Evolutionary conservation across 1,140 invertebrate species (phyloP).

Genomic region (Pseudobourletiella spinata): DNA sequence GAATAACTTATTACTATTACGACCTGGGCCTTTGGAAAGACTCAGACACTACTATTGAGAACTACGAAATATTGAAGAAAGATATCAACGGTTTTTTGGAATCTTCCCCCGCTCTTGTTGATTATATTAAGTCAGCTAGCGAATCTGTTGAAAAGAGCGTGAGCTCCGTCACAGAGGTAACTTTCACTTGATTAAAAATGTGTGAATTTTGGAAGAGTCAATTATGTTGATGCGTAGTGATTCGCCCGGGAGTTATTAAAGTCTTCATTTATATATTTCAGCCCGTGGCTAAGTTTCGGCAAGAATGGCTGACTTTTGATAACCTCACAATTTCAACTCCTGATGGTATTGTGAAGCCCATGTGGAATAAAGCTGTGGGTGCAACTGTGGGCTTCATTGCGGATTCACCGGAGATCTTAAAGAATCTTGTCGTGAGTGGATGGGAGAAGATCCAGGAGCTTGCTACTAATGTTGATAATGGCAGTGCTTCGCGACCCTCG

Average conservation of each 20-base stretch:
- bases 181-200: background rate
- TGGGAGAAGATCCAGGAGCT: conserved; percentile 14
- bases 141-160: background rate
- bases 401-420: conserved; percentile 12
- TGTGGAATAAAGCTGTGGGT: conserved; percentile 25
- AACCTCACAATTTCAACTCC: background rate
- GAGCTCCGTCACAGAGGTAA: conserved; percentile 6
- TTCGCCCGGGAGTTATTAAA: too few species aligned
- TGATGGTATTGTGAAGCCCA: conserved; percentile 25
- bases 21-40: conserved; percentile 27
- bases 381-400: conserved; percentile 13
- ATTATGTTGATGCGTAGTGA: too few species aligned
- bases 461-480: background rate
- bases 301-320: conserved; percentile 29
- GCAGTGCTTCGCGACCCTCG: background rate
- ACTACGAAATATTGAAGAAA: conserved; percentile 21
- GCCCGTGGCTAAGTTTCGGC: conserved; percentile 24
- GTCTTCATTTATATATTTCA: conserved; percentile 10
- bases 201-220: too few species aligned
- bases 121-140: background rate
- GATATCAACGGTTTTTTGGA: conserved; percentile 10
- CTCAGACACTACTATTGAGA: conserved; percentile 26
- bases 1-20: conserved; percentile 19
- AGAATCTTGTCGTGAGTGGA: background rate
- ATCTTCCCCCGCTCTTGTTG: conserved; percentile 10